Evolutionary conservation across 2,113 vertebrate species (phyloP), one percentile per base, ranked within the genome.

Genomic region (Leptobrachium leishanense): DNA sequence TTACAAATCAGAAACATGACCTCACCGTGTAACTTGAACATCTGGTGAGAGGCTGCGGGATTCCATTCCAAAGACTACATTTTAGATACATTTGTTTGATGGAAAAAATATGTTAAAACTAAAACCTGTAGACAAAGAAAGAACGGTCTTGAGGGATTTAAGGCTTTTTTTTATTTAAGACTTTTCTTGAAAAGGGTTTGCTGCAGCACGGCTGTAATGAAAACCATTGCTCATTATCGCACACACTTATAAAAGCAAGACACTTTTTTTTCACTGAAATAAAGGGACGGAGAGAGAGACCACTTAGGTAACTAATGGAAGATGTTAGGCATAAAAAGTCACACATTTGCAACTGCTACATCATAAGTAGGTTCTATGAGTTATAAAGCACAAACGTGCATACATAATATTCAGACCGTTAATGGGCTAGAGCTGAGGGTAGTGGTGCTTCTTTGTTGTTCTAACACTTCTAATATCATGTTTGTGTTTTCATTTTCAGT

Each of bases 201-300:
- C 69, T 74, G 77, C 71, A 74, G 53, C 72, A 74, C 46, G 71
- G 11, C 62, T 59, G 77, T 80, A 73, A 80, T 80, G 71, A 80
- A 80, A 80, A 80, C 77, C 77, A 80, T 80, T 53, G 70, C 77
- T 80, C 77, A 80, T 80, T 80, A 80, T 80, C 77, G 74, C 71
- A 80, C 77, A 74, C 68, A 68, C 64, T 80, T 80, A 59, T 80
- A 70, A 59, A 59, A 73, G 72, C 59, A 59, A 73, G 72, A 74
- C 77, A 79, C 62, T 40, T 50, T 20, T 73, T 74, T 80, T 73
- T 59, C 50, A 80, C 40, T 74, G 71, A 41, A 68, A 74, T 80
- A 80, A 59, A 80, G 77, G 42, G 7, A 80, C 59, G 42, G 44
- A 57, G 40, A 73, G 40, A 73, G 46, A 62, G 66, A 8, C 63